Percentiles rank a stretch among this genome's conserved stretches.
Conservation (phyloP, 2,113 vertebrate genomes). For the Opisthocomus hoazin region DNA sequence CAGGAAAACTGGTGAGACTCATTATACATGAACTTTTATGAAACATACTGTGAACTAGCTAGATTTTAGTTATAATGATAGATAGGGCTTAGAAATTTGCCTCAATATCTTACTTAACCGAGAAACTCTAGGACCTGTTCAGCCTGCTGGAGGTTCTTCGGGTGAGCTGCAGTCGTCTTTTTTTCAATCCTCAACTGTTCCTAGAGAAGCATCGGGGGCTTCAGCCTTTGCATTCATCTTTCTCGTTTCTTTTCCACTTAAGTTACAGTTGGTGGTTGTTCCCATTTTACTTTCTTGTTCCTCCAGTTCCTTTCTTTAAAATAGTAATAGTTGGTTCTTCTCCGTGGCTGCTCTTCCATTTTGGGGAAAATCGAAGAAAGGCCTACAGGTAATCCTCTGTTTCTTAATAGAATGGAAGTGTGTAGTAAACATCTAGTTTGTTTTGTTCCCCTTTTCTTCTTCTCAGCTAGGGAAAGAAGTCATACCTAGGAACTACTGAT, state of each 20-base stretch:
- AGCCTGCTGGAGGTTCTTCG: not conserved
- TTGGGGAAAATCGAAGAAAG: not conserved
- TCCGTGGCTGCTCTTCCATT: not conserved
- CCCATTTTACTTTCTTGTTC: not conserved
- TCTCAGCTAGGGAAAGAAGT: not conserved
- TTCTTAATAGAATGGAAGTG: not conserved
- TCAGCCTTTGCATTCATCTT: not conserved
- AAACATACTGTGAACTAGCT: not conserved
- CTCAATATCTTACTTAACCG: not conserved
- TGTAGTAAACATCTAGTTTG: not conserved
- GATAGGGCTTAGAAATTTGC: not conserved
- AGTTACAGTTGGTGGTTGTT: not conserved
- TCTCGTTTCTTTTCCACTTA: not conserved
- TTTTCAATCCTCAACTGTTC: not conserved
- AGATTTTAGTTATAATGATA: not conserved
- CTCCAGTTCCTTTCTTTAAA: not conserved
- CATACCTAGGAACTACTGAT: not conserved
- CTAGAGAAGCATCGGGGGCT: not conserved
- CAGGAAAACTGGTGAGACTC: not conserved
- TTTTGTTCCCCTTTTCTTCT: not conserved
- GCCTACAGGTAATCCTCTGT: not conserved
- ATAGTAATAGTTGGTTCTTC: not conserved
- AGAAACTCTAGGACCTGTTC: not conserved
- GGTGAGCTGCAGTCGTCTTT: not conserved
- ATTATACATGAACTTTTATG: not conserved